A percentile compares a stretch with the other conserved stretches of the same genome.
Evolutionary conservation across 2,113 vertebrate species (phyloP).

Genomic region (Lasiurus borealis): DNA sequence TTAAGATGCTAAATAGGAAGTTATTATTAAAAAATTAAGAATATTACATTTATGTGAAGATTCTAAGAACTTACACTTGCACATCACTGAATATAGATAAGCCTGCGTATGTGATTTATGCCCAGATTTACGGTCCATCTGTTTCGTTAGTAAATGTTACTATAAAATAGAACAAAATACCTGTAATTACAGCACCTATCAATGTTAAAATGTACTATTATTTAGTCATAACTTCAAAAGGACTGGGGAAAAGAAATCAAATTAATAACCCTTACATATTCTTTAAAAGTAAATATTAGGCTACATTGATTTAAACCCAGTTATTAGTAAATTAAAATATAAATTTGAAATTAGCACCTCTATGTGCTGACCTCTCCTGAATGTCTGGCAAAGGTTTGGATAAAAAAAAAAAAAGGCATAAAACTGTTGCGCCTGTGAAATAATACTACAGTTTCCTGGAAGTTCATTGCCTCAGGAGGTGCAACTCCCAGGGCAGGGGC

Average conservation of each 20-base stretch:
- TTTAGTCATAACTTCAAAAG: conserved; percentile 28
- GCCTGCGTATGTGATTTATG: not conserved
- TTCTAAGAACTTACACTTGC: not conserved
- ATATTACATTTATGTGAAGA: not conserved
- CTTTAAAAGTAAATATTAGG: conserved; percentile 42
- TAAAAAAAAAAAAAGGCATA: not conserved
- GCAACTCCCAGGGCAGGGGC: not conserved
- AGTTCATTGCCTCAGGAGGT: not conserved
- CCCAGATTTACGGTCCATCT: not conserved
- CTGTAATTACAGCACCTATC: not conserved
- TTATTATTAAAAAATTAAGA: not conserved
- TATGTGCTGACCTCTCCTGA: not conserved
- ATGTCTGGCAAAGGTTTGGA: not conserved
- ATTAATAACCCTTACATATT: conserved; percentile 27
- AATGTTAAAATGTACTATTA: conserved; percentile 31
- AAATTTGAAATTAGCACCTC: not conserved
- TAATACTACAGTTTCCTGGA: not conserved
- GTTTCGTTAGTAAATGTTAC: conserved; percentile 7
- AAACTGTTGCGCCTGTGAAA: not conserved
- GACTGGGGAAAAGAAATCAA: conserved; percentile 23
- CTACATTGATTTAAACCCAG: conserved; percentile 13
- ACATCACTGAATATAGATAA: not conserved
- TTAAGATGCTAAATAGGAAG: not conserved
- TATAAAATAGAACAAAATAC: conserved; percentile 32
- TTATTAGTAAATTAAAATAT: conserved; percentile 42